Evolutionary conservation across 1,140 invertebrate genomes (phyloP), one percentile per base, ranked within the genome.

Genomic region (Panonychus citri): DNA sequence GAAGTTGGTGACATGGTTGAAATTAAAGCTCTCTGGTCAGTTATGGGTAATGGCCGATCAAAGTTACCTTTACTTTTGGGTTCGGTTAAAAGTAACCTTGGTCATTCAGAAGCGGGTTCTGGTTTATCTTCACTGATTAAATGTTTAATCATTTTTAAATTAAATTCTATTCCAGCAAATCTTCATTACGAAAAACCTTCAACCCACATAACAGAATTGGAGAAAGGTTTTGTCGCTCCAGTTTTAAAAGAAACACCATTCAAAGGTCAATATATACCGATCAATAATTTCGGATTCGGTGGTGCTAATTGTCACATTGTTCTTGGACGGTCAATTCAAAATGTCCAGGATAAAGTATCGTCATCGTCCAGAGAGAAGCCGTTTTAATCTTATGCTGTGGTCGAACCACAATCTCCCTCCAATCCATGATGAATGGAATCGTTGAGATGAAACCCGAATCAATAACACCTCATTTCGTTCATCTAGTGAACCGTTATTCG

Each of bases 241-340:
- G 61, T 66, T 7, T 54, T 40, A 28, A 51, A 63, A 1, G 49
- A 46, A 17, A 60, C 53, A n/a, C 57, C 61, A 1, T 60, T 84
- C 80, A 80, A 82, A 28, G 86, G 86, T 24, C 85, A 85, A 17
- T 71, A 86, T 25, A 78, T 85, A 37, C 90, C 78, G 7, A 65
- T 97, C 1, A 97, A 95, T 70, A 94, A 87, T 3, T 97, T 97
- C 70, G 93, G 93, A 21, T 96, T 96, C 72, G 93, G 93, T 56
- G 93, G 93, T 51, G 85, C 89, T 25, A 97, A 97, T 72, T 88
- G 85, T 17, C 91, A 96, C 69, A 70, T 87, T 1, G 72, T 97
- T 54, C 70, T 96, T 0, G 76, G 79, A 26, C 3, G 1, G 30
- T 34, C 30, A 34, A 12, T 12, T 7, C 30, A 5, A 34, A 34